These are phyloP conservation scores for Dione vanillae DNA, from an alignment of 2,888 invertebrate genomes.

Conservation along the genomic window DNA sequence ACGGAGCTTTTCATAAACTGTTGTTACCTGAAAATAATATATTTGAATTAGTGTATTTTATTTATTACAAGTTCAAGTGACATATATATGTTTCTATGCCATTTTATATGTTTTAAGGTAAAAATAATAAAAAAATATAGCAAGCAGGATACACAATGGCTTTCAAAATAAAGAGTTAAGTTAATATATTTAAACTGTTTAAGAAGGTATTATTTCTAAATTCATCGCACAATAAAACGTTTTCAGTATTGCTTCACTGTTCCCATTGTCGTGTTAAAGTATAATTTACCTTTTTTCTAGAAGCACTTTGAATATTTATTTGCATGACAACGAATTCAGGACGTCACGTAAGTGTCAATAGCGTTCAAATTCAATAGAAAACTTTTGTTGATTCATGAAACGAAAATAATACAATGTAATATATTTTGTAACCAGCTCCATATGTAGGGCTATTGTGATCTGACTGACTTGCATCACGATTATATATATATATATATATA, in stretches of 20 bases:
- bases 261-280: not conserved
- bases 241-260: not conserved
- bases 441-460: not conserved
- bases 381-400: too few relatives aligned
- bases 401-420: too few relatives aligned
- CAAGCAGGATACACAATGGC: too few relatives aligned
- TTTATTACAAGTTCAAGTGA: too few relatives aligned
- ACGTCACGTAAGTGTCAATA: conserved; percentile 2
- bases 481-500: too few relatives aligned
- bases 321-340: not conserved
- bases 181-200: too few relatives aligned
- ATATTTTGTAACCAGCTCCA: not conserved
- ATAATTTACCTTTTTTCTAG: not conserved
- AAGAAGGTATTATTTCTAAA: not conserved
- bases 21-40: not conserved
- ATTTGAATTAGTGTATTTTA: too few relatives aligned
- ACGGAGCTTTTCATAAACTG: not conserved
- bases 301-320: not conserved
- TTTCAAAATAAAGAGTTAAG: too few relatives aligned
- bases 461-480: too few relatives aligned
- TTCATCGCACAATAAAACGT: not conserved
- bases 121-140: too few relatives aligned
- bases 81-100: too few relatives aligned
- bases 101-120: too few relatives aligned
- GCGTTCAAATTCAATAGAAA: not conserved